A percentile compares a stretch with the other conserved stretches of the same genome.
phyloP scores from a whole-genome alignment of 1,140 invertebrate genomes.

The Macrotrachela quadricornifera region DNA sequence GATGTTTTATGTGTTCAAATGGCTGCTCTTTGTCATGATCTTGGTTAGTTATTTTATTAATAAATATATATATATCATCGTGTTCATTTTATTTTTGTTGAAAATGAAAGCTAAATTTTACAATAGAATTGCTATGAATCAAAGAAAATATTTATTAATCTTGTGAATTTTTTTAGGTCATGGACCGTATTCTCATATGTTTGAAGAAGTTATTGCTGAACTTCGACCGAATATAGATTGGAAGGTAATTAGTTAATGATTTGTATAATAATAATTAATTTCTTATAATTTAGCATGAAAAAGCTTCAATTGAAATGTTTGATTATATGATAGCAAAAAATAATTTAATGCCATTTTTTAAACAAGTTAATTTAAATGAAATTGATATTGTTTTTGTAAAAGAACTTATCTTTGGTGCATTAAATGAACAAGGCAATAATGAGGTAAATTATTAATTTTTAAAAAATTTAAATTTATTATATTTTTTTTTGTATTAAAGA shows the following conservation, averaged over 20 bases:
- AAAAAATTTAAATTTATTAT: neutral
- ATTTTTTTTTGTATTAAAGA: neutral
- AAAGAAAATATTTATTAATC: no score
- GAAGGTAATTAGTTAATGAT: no score
- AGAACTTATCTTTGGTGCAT: conserved; percentile 22
- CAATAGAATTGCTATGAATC: no score
- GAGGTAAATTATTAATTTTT: neutral
- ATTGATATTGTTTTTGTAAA: conserved; percentile 29
- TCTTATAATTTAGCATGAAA: conserved; percentile 28
- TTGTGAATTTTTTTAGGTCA: no score
- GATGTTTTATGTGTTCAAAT: conserved; percentile 38
- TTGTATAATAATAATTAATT: no score
- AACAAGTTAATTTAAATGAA: conserved; percentile 14
- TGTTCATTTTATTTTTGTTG: no score
- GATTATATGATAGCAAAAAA: conserved; percentile 30
- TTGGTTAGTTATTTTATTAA: conserved; percentile 24
- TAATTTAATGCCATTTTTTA: conserved; percentile 16
- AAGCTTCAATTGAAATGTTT: conserved; percentile 29
- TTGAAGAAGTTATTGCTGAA: conserved; percentile 26
- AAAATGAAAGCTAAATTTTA: no score
- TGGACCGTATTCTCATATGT: conserved; percentile 43
- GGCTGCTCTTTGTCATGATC: conserved; percentile 44
- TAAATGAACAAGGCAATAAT: no score
- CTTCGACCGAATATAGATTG: no score
- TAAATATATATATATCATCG: no score